Percentiles rank a stretch among this genome's conserved stretches.
Evolutionary conservation across 2,888 invertebrate species (phyloP).

Genomic region (Dryocosmus kuriphilus): DNA sequence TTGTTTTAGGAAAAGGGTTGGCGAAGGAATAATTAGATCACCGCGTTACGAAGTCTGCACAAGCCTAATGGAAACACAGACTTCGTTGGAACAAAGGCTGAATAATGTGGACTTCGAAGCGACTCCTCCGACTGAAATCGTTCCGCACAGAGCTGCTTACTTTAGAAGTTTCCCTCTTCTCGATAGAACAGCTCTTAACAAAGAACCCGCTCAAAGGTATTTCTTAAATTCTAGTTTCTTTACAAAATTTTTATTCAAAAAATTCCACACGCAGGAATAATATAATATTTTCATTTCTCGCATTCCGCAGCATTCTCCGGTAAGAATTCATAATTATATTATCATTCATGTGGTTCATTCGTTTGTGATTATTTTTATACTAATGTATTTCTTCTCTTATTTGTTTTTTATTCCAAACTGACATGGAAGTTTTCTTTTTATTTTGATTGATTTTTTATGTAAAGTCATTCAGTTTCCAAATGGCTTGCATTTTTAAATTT

Average conservation of each 20-base stretch:
- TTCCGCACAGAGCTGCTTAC: conserved; percentile 86
- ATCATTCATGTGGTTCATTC: conserved; percentile 15
- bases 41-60: conserved; percentile 87
- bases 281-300: conserved; percentile 54
- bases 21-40: conserved; percentile 86
- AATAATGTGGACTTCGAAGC: conserved; percentile 90
- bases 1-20: conserved; percentile 81
- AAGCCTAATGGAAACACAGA: conserved; percentile 83
- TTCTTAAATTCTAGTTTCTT: conserved; percentile 20
- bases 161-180: conserved; percentile 91
- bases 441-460: not conserved
- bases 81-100: conserved; percentile 82
- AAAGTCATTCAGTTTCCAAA: not conserved
- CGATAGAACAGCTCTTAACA: conserved; percentile 86
- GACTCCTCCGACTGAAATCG: conserved; percentile 88
- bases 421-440: not conserved
- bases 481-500: not conserved
- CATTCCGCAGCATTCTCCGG: conserved; percentile 73
- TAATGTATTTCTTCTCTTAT: not conserved
- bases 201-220: conserved; percentile 85
- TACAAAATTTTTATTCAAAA: conserved; percentile 49
- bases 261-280: not conserved
- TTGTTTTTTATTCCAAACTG: not conserved
- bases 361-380: conserved; percentile 19
- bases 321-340: conserved; percentile 64